Evolutionary conservation across 1,140 invertebrate genomes (phyloP), one percentile per base, ranked within the genome.

Genomic region (Nomia melanderi): DNA sequence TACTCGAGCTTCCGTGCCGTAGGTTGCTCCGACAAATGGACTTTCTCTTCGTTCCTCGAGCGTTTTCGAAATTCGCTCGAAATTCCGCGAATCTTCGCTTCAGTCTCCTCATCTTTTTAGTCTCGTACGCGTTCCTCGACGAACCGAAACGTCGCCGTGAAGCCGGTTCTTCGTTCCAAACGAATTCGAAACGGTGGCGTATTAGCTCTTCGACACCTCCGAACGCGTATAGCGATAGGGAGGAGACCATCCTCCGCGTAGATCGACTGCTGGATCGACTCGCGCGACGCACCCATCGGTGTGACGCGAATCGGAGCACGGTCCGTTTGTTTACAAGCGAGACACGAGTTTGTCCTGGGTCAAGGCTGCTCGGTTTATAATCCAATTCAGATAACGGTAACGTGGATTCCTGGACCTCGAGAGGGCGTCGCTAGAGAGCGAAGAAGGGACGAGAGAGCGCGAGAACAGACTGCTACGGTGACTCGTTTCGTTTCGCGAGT

Each of bases 361-460:
- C 88, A 90, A 88, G 88, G 88, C 78, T 77, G 76, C 60, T 31
- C 76, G 50, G 69, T 85, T 76, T 81, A 86, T 88, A 86, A 87
- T 89, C 82, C 85, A 84, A 87, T 83, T 77, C 62, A 81, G 80
- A 85, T 85, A 81, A 81, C 81, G 79, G 78, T 54, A 77, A 60
- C 54, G 12, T 65, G 29, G 36, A 20, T 50, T 41, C 39, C 69
- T 57, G 70, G 69, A 73, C 70, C 69, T 73, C 73, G 76, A 77
- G 56, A 23, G 31, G 14, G 56, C 39, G 17, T 44, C 41, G 64
- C 5, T 27, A 25, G 25, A 39, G 17, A 23, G 29, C 17, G 53
- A 56, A 27, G 41, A 36, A 56, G 36, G 36, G 54, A 44, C 57
- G 25, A 65, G 60, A 56, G 41, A n/a, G 31, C 23, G 44, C 36